These are phyloP conservation scores for Petrolisthes manimaculis DNA, from an alignment of 2,888 invertebrate species.

Conservation along the genomic window DNA sequence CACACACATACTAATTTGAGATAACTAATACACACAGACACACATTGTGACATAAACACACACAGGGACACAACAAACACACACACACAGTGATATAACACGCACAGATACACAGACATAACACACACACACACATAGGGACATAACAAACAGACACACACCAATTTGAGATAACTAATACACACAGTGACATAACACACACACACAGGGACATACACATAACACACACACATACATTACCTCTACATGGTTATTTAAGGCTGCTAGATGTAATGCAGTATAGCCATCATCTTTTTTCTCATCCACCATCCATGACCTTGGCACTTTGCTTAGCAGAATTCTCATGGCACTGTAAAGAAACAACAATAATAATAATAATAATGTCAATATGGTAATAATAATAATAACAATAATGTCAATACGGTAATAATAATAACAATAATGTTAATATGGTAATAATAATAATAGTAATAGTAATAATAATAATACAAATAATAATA, in stretches of 20 bases:
- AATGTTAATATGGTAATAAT: no score
- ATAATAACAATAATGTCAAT: no score
- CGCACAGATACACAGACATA: conserved; percentile 7
- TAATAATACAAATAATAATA: no score
- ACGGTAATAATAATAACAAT: no score
- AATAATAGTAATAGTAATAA: no score
- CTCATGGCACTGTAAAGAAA: conserved; percentile 88
- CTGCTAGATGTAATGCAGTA: conserved; percentile 94
- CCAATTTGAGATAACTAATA: not conserved
- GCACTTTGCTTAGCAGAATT: conserved; percentile 90
- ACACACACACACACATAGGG: not conserved
- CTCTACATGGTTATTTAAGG: conserved; percentile 96
- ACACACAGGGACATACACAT: conserved; percentile 1
- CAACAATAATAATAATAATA: no score
- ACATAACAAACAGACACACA: not conserved
- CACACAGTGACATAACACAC: not conserved
- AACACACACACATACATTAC: conserved; percentile 79
- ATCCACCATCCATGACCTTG: conserved; percentile 96
- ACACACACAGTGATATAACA: not conserved
- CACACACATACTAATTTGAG: no score
- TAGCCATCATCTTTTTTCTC: conserved; percentile 99
- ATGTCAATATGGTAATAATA: no score
- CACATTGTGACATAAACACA: no score
- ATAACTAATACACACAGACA: conserved; percentile 1
- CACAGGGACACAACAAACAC: not conserved